Evolutionary conservation across 2,797 vertebrate genomes (phyloP), one percentile per base, ranked within the genome.

Genomic region (Smutsia temminckii): DNA sequence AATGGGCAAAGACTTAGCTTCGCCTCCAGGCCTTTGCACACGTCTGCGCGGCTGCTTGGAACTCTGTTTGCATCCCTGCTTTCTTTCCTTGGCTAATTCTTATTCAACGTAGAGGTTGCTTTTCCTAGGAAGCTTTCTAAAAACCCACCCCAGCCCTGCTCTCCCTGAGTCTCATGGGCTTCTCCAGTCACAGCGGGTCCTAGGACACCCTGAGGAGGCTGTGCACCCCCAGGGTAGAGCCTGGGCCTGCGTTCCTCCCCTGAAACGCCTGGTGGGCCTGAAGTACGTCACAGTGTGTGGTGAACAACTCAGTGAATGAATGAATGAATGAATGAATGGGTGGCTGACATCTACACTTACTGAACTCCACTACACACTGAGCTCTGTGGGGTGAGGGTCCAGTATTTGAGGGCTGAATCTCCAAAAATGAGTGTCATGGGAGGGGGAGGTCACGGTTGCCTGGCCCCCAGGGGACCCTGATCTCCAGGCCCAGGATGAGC

Each of bases 131-230:
- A 46, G 63, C 27, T 7, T 34, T 32, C 42, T 12, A 46, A 46
- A 46, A 46, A 21, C 21, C 23, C 8, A 0, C n/a, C 1, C 5
- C 1, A 2, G 18, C 40, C 46, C 51, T 34, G 0, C 8, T 71
- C 81, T 51, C 6, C 29, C 59, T 8, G 49, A 0, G 27, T 37
- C 18, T 13, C 32, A 0, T 1, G 34, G 12, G 27, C 37, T 17
- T 57, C 55, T 61, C 11, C 53, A 20, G 59, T 40, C 32, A 1
- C 1, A 32, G 34, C 55, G 51, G 40, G n/a, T 7, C 0, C 11
- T 46, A 46, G 46, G 11, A 46, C 46, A 46, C 46, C 46, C 46
- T 11, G 46, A 46, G 10, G 46, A 46, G 46, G 46, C 46, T 46
- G 46, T 46, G 46, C 46, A 2, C 46, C 11, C 46, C 46, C 46